Base-by-base conservation (phyloP, 92 coral and sea anemone genomes). In the Porites lobata region DNA sequence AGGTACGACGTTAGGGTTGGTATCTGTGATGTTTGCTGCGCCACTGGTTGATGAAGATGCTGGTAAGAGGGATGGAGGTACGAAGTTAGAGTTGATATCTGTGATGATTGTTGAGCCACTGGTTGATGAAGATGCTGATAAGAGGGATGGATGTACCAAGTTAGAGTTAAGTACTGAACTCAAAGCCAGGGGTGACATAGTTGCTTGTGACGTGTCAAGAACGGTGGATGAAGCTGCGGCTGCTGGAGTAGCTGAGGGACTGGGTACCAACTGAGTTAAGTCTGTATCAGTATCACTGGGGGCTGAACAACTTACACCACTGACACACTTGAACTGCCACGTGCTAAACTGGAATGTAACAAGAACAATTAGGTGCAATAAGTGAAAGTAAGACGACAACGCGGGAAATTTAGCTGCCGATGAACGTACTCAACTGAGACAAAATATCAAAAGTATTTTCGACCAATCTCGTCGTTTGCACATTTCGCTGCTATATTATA, bases 281-380 rank as follows among this genome's bases (percentile, higher is more conserved):
- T 65, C 69, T 22, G 76, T 69, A 50, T 74, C 87, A 15, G 63
- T 66, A n/a, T 2, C 87, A 38, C 43, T 71, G 22, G 79, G 4
- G 26, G 66, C 24, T 18, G 83, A 72, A 78, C 98, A 95, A 57
- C 98, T 91, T n/a, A 93, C 88, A 5, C 98, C 98, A 83, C 96
- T 95, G 88, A 92, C 92, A 84, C 98, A 95, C 29, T 84, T 79
- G 78, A 85, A 91, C 47, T 77, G 89, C 98, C 98, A 95, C 18
- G 98, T 91, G 9, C 89, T 76, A 84, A 82, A 95, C 76, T 81
- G 85, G 88, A 91, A 93, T 65, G 96, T 95, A 80, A 13, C 9
- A 69, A 69, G 47, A 67, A 21, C 2, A 43, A 65, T 11, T 12
- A 6, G 24, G 50, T 1, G 5, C 14, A 8, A 22, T 57, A 22